These are phyloP conservation scores for Quadroppia sp. DNA, from an alignment of 2,888 invertebrate species.

Conservation along the genomic window DNA sequence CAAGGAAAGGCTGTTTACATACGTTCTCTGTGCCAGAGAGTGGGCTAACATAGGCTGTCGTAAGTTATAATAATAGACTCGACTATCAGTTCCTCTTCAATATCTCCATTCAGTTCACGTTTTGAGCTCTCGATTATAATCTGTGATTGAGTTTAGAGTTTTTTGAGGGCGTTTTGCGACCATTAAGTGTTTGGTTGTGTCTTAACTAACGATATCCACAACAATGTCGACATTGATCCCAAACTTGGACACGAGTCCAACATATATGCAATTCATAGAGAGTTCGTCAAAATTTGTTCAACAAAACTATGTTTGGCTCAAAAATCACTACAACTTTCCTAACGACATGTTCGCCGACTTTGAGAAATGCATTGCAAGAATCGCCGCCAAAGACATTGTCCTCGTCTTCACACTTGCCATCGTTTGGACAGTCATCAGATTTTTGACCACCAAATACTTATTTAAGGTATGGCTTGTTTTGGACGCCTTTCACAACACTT, in stretches of 20 bases:
- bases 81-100: too few relatives aligned
- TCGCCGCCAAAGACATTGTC: not conserved
- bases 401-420: not conserved
- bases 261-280: not conserved
- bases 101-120: not conserved
- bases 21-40: too few relatives aligned
- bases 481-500: not conserved
- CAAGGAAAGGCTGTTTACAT: too few relatives aligned
- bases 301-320: conserved; percentile 13
- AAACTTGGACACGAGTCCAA: not conserved
- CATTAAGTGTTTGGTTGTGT: not conserved
- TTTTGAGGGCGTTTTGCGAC: not conserved
- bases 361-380: not conserved
- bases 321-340: conserved; percentile 3
- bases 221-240: not conserved
- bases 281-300: not conserved
- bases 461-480: conserved; percentile 4
- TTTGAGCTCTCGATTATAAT: not conserved
- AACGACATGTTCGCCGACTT: not conserved
- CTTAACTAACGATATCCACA: too few relatives aligned
- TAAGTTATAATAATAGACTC: too few relatives aligned
- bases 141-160: not conserved
- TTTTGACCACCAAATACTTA: not conserved
- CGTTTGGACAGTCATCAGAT: not conserved
- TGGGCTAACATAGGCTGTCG: too few relatives aligned